These are phyloP conservation scores for Diachasmimorpha longicaudata DNA, from an alignment of 1,140 invertebrate genomes.

Conservation along the genomic window DNA sequence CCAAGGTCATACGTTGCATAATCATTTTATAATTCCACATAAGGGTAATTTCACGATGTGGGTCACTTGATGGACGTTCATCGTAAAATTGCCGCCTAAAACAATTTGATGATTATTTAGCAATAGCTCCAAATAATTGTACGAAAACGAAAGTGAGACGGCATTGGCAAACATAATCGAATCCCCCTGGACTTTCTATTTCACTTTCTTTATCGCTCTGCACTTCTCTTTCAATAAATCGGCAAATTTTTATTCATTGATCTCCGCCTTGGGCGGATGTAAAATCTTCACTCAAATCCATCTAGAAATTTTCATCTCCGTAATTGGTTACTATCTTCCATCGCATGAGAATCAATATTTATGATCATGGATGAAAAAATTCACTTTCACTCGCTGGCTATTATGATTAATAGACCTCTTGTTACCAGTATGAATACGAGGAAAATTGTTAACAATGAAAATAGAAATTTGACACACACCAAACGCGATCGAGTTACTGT, in stretches of 20 bases:
- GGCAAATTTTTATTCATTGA: not conserved
- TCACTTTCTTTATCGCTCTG: constrained; percentile 16
- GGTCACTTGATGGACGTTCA: too few species aligned
- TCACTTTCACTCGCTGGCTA: constrained; percentile 14
- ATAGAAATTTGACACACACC: constrained; percentile 9
- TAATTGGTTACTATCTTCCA: not conserved
- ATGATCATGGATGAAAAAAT: not conserved
- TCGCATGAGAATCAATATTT: not conserved
- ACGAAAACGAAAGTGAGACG: constrained; percentile 36
- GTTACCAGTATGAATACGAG: not conserved
- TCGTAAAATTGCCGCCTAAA: too few species aligned
- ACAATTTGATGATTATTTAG: constrained; percentile 8
- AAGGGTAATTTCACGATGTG: too few species aligned
- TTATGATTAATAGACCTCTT: not conserved
- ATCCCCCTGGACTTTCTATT: constrained; percentile 27
- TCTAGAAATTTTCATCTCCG: not conserved
- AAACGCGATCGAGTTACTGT: not conserved
- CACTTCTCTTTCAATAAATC: not conserved
- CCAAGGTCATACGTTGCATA: too few species aligned
- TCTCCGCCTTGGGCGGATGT: too few species aligned
- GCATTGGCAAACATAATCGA: constrained; percentile 21
- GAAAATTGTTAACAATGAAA: not conserved
- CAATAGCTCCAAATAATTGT: constrained; percentile 1
- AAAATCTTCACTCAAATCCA: not conserved
- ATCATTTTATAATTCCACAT: too few species aligned